phyloP scores from a whole-genome alignment of 1,140 invertebrate species.

The Macrosteles quadrilineatus region DNA sequence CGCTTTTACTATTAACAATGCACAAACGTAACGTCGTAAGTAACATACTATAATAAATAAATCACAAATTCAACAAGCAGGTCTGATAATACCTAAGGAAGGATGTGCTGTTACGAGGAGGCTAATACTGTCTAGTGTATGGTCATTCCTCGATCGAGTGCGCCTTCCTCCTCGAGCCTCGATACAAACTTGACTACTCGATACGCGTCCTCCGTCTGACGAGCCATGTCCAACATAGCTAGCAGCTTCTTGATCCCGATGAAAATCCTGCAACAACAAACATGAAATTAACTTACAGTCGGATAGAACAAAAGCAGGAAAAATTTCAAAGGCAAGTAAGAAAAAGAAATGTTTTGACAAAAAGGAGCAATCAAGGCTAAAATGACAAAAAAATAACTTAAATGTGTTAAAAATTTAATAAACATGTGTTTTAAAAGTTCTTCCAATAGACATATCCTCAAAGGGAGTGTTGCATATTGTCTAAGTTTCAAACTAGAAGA shows the following conservation, averaged over 20 bases:
- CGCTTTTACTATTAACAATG: too few species aligned
- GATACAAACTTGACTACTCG: slow-evolving; percentile 87
- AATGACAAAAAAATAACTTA: too few species aligned
- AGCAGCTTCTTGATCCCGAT: slow-evolving; percentile 96
- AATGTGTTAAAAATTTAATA: too few species aligned
- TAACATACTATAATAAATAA: neutral
- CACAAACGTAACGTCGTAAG: too few species aligned
- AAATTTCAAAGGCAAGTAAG: neutral
- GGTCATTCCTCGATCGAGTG: slow-evolving; percentile 55
- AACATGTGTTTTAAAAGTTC: too few species aligned
- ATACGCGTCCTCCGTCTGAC: slow-evolving; percentile 79
- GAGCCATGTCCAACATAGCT: slow-evolving; percentile 84
- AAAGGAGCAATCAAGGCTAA: too few species aligned
- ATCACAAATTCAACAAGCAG: slow-evolving; percentile 2
- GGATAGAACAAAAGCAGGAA: neutral
- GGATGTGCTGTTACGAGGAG: neutral
- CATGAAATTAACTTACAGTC: slow-evolving; percentile 35
- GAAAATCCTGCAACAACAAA: slow-evolving; percentile 73
- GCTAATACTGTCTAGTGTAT: slow-evolving; percentile 13
- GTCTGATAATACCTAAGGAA: too few species aligned
- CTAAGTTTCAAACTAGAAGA: too few species aligned
- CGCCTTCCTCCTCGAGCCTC: slow-evolving; percentile 89
- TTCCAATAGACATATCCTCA: too few species aligned
- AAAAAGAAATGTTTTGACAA: too few species aligned
- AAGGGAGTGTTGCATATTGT: too few species aligned